Evolutionary conservation across 2,113 vertebrate genomes (phyloP).

Genomic region (Oxyura jamaicensis): DNA sequence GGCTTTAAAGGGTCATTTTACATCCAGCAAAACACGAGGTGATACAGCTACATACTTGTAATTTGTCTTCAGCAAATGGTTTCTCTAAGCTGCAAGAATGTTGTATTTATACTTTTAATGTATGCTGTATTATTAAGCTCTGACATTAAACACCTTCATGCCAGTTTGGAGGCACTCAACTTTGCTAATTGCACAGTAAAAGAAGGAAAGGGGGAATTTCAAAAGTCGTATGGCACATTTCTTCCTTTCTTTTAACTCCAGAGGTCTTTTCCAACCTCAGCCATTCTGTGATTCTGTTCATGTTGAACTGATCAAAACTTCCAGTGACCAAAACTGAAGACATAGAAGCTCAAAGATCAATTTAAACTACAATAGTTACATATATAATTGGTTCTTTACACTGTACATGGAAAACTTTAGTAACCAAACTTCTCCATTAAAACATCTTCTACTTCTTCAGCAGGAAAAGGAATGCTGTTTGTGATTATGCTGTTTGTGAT

Average conservation of each 20-base stretch:
- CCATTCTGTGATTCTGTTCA: neutral
- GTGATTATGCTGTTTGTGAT: neutral
- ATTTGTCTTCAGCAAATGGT: constrained; percentile 60
- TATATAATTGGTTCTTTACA: neutral
- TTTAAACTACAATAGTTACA: neutral
- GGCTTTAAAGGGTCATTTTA: constrained; percentile 65
- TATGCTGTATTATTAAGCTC: constrained; percentile 63
- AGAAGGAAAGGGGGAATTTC: neutral
- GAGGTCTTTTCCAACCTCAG: neutral
- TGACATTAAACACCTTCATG: constrained; percentile 69
- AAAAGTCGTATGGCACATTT: neutral
- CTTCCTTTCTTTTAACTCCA: neutral
- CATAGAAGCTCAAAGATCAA: neutral
- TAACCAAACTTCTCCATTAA: neutral
- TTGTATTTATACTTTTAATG: constrained; percentile 67
- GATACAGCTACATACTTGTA: constrained; percentile 34
- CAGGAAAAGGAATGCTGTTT: neutral
- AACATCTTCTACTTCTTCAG: neutral
- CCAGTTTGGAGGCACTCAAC: constrained; percentile 47
- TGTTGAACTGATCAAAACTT: neutral
- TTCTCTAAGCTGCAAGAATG: constrained; percentile 48
- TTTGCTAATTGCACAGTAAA: constrained; percentile 55
- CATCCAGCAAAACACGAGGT: constrained; percentile 34
- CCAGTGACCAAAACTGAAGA: neutral
- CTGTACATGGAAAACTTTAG: neutral